phyloP scores from a whole-genome alignment of 1,140 invertebrate species.

The Rhynchophorus ferrugineus region DNA sequence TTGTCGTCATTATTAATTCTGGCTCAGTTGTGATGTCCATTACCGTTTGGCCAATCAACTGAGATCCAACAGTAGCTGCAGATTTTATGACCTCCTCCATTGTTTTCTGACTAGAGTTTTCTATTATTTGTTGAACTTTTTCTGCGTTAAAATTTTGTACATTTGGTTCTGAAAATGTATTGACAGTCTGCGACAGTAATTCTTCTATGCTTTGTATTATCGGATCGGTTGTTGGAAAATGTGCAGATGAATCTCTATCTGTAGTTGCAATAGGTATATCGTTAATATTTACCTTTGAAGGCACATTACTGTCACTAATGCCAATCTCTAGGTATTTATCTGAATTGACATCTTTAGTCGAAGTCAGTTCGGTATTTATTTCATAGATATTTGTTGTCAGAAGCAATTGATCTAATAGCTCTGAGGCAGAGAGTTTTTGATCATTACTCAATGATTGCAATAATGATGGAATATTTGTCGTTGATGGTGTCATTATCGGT shows the following conservation, averaged over 20 bases:
- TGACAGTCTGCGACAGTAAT: conserved; percentile 33
- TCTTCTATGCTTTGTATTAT: conserved; percentile 33
- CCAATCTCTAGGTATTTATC: not conserved
- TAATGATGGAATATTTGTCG: conserved; percentile 9
- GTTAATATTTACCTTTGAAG: not conserved
- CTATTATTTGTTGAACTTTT: conserved; percentile 19
- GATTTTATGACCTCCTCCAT: conserved; percentile 41
- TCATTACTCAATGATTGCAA: conserved; percentile 11
- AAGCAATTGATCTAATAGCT: conserved; percentile 27
- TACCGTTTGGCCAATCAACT: conserved; percentile 37
- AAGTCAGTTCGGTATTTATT: conserved; percentile 31
- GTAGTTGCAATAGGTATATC: conserved; percentile 8
- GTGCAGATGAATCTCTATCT: conserved; percentile 9
- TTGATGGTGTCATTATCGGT: not conserved
- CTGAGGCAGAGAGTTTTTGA: conserved; percentile 20
- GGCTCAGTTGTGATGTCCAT: not conserved
- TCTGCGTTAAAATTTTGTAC: conserved; percentile 17
- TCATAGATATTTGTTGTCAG: conserved; percentile 35
- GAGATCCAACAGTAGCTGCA: conserved; percentile 40
- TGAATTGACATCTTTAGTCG: not conserved
- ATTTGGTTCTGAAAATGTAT: conserved; percentile 15
- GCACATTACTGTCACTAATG: not conserved
- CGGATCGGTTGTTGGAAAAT: conserved; percentile 18
- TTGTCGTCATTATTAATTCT: conserved; percentile 3
- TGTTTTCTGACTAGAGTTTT: conserved; percentile 27